Evolutionary conservation across 2,888 invertebrate genomes (phyloP).

Genomic region (Drosophila testacea): DNA sequence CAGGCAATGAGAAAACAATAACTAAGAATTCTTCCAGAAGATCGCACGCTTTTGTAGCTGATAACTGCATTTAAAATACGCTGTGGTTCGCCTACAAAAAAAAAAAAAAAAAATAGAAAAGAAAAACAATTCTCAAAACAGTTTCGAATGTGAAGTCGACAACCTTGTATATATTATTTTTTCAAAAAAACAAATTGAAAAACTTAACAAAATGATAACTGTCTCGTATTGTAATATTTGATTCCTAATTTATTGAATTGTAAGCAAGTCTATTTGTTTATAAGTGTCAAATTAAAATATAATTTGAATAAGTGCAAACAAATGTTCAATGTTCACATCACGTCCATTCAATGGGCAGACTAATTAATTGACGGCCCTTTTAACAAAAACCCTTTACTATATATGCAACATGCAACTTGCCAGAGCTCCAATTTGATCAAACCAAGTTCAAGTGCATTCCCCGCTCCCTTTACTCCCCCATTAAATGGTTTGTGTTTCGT

Average conservation of each 20-base stretch:
- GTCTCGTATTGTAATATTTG: constrained; percentile 66
- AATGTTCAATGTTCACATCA: constrained; percentile 45
- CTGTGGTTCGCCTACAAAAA: constrained; percentile 45
- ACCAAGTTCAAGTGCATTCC: constrained; percentile 41
- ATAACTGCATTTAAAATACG: constrained; percentile 69
- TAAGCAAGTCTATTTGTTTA: constrained; percentile 52
- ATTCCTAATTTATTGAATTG: constrained; percentile 71
- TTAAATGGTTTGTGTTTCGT: constrained; percentile 51
- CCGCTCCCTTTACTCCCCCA: background rate
- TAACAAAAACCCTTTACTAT: too few species aligned
- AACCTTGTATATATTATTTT: constrained; percentile 45
- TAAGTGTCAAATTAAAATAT: constrained; percentile 72
- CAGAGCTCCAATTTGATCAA: background rate
- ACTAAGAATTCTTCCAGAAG: constrained; percentile 32
- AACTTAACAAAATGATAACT: constrained; percentile 26
- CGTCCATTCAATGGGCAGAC: constrained; percentile 28
- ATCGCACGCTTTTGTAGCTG: constrained; percentile 25
- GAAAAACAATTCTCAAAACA: constrained; percentile 18
- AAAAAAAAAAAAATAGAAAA: background rate
- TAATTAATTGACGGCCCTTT: too few species aligned
- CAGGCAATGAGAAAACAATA: constrained; percentile 2
- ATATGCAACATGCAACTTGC: constrained; percentile 12
- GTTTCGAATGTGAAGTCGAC: constrained; percentile 41
- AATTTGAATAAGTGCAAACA: constrained; percentile 62
- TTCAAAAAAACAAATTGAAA: constrained; percentile 14